Percentiles rank a stretch among this genome's conserved stretches.
phyloP scores from a whole-genome alignment of 2,888 invertebrate genomes.

The Harpalus rufipes region DNA sequence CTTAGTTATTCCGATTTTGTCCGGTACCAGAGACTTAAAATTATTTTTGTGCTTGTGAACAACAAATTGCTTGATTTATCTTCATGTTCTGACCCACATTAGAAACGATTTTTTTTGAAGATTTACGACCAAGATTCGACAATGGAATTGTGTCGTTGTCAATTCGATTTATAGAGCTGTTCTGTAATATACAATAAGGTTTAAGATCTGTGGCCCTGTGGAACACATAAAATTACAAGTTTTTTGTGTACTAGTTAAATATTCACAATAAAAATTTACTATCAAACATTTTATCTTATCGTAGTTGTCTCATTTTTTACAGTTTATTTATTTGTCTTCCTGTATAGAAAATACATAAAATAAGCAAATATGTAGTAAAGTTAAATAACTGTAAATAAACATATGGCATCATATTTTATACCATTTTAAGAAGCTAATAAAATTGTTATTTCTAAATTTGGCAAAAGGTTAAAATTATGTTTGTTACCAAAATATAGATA shows the following conservation, averaged over 20 bases:
- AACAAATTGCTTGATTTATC: background rate
- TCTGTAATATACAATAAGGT: background rate
- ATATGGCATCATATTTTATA: background rate
- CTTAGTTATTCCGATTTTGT: too few relatives aligned
- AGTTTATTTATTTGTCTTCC: constrained; percentile 4
- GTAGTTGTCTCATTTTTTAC: constrained; percentile 8
- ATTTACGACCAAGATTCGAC: constrained; percentile 16
- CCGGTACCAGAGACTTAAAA: too few relatives aligned
- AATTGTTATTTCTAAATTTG: too few relatives aligned
- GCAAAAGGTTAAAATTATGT: too few relatives aligned
- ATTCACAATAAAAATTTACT: constrained; percentile 16
- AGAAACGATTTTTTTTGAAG: background rate
- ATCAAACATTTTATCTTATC: constrained; percentile 34
- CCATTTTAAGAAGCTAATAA: background rate
- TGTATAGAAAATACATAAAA: constrained; percentile 8
- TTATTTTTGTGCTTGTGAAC: too few relatives aligned
- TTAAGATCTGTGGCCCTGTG: constrained; percentile 11
- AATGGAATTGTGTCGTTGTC: constrained; percentile 23
- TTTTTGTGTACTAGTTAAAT: constrained; percentile 24
- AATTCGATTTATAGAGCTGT: constrained; percentile 18
- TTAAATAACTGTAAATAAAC: background rate
- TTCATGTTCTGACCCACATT: constrained; percentile 4
- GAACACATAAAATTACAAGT: constrained; percentile 18
- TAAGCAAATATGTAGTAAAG: background rate
- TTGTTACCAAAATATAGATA: too few relatives aligned